Evolutionary conservation across 2,888 invertebrate genomes (phyloP), one percentile per base, ranked within the genome.

Genomic region (Flexamia atlantica): DNA sequence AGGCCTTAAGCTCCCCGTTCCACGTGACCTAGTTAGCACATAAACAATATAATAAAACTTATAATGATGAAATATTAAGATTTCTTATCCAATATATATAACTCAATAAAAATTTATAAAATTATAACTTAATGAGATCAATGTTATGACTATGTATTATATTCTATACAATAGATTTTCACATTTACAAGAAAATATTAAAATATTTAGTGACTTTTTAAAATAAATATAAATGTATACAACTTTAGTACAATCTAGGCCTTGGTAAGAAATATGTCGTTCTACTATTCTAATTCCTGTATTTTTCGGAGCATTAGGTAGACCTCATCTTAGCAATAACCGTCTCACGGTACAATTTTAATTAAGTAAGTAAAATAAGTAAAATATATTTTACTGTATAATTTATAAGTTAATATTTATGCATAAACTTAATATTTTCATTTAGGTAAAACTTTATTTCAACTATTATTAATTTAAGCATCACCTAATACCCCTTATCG

Each of bases 1-100:
- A 42, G 42, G 72, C 36, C 72, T 72, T 40, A 72, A 42, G 72
- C 72, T 42, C 40, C 12, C 40, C 30, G 72, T 72, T 72, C 25
- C 40, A 72, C 72, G 36, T 25, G 68, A 68, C 40, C 42, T 23
- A 42, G 72, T 72, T 72, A 72, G 72, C 72, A 42, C 36, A 32
- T 30, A 57, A n/a, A 57, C 23, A 2, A 57, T 20, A 17, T 3
- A 57, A 57, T 23, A 10, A n/a, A 57, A 23, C n/a, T 46, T 46
- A 17, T 57, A 57, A 57, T 23, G 5, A n/a, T 23, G 7, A 20
- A 23, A 23, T 2, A 57, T 7, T 5, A 57, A 7, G 4, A 57
- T 57, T 57, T 7, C 12, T n/a, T 57, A 4, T 7, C 12, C 3
- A 23, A 4, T 46, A 17, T 46, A 46, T 9, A 46, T 17, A 68